These are phyloP conservation scores for Tetranychus cinnabarinus DNA, from an alignment of 1,140 invertebrate genomes.

Conservation along the genomic window DNA sequence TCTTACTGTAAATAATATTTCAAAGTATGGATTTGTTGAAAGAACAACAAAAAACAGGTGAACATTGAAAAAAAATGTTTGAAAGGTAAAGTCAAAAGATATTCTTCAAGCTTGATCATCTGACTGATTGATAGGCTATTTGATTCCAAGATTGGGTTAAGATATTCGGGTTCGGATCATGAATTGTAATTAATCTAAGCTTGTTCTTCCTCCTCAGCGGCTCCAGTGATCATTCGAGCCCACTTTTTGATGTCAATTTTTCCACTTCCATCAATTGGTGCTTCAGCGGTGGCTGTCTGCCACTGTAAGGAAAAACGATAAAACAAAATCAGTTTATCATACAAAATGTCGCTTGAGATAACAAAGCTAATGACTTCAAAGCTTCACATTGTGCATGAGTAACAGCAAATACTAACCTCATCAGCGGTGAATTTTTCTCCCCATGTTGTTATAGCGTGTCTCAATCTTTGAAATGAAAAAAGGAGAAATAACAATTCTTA, in stretches of 20 bases:
- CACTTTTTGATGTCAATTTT: slow-evolving; percentile 72
- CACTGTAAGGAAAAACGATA: slow-evolving; percentile 23
- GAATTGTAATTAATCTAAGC: neutral
- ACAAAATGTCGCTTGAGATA: too few species aligned
- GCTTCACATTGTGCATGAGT: neutral
- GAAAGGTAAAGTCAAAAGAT: too few species aligned
- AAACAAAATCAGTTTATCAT: neutral
- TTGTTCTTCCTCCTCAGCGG: slow-evolving; percentile 35
- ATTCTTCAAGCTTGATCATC: too few species aligned
- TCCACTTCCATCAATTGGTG: slow-evolving; percentile 75
- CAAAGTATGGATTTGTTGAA: too few species aligned
- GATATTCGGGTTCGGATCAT: too few species aligned
- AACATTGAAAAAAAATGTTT: too few species aligned
- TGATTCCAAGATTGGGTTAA: too few species aligned
- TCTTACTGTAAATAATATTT: too few species aligned
- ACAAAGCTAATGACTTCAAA: too few species aligned
- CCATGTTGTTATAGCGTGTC: slow-evolving; percentile 25
- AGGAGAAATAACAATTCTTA: slow-evolving; percentile 14
- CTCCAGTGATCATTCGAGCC: slow-evolving; percentile 62
- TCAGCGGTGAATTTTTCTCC: slow-evolving; percentile 26
- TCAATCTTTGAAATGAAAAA: slow-evolving; percentile 11
- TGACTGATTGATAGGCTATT: too few species aligned
- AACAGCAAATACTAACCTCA: slow-evolving; percentile 17
- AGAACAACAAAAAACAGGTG: too few species aligned
- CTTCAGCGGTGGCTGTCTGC: slow-evolving; percentile 80